Base-by-base conservation (phyloP, 2,888 invertebrate genomes). In the Drosophila koepferae region DNA sequence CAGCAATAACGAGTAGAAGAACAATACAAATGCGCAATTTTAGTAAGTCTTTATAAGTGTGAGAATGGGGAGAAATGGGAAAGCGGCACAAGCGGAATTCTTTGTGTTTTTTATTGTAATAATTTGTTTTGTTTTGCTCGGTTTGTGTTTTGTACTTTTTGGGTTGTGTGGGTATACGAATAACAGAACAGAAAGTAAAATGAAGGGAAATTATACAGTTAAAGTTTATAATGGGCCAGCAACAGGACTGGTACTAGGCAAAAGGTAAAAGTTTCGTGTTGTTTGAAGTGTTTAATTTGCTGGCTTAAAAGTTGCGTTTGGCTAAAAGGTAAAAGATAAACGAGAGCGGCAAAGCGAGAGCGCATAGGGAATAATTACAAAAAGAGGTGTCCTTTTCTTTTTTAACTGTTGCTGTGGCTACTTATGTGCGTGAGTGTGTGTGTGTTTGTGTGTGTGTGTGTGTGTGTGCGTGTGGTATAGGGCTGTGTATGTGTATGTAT, bases 251-350 rank as follows among this genome's bases (percentile, higher is more conserved):
- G 55, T 66, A 59, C 74, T 66, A 68, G 66, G 67, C 59, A 61
- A 53, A 34, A 66, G 70, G 65, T 48, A 81, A 87, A 86, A 84
- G 75, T 81, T 82, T 67, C 67, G 78, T 87, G 86, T 85, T 82
- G 77, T 74, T 81, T 65, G 77, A 80, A 90, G 89, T 91, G 86
- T 86, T 86, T 88, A 86, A 86, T 88, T 86, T 86, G 83, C 86
- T 88, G 86, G 85, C 85, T 86, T 86, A 83, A 86, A 88, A 86
- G 88, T 86, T 86, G 81, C 77, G 73, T 81, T 83, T 74, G 84
- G 67, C 67, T 73, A 74, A 77, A 74, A 74, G 74, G 71, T 81
- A 80, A 72, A 75, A 65, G 66, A 76, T 69, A 59, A 53, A 68
- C 71, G 60, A 73, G 67, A 65, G 60, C 61, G 63, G 61, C 68